Base-by-base conservation (phyloP, 1,140 invertebrate genomes). In the Drosophila kurseongensis region DNA sequence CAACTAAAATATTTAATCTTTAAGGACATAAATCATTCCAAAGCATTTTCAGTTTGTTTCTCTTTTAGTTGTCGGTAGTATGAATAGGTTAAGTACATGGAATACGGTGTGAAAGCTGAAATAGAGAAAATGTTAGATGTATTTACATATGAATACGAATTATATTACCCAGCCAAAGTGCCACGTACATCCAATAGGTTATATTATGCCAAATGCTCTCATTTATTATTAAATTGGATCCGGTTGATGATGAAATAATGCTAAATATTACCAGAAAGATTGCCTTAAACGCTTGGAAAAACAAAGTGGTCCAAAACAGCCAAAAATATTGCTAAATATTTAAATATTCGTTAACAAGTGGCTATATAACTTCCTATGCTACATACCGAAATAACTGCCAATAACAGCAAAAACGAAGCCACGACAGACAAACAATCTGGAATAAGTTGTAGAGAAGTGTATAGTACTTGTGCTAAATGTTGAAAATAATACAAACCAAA, bases 181-280 rank as follows among this genome's bases (percentile, higher is more conserved):
- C 0, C 7, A 71, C n/a, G 27, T 59, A 75, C 0, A 35, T 0
- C 68, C 67, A 79, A 44, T 60, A 61, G 0, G 27, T 45, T 7
- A 75, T 29, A 38, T 41, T 44, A 18, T 61, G 61, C 9, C 32
- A 14, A 1, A 23, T 0, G 23, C 57, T 45, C 2, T 32, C 4
- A 44, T 69, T 80, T 0, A 56, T 9, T 18, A 80, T 42, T 2
- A 68, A 1, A 62, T 80, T 80, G 6, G 14, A 14, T 9, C 42
- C 38, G 23, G 63, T 18, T 5, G 8, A 0, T 1, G 36, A 4
- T 13, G 77, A 55, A 16, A 63, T 27, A 12, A 61, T 48, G 12
- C 29, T 51, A 29, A 47, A 67, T n/a, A 14, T 3, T 3, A 80
- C 2, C 2, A 67, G 32, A 12, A 44, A 79, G 0, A 68, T 4